Conservation (phyloP, 2,888 invertebrate genomes). For the Diarsia rubi region DNA sequence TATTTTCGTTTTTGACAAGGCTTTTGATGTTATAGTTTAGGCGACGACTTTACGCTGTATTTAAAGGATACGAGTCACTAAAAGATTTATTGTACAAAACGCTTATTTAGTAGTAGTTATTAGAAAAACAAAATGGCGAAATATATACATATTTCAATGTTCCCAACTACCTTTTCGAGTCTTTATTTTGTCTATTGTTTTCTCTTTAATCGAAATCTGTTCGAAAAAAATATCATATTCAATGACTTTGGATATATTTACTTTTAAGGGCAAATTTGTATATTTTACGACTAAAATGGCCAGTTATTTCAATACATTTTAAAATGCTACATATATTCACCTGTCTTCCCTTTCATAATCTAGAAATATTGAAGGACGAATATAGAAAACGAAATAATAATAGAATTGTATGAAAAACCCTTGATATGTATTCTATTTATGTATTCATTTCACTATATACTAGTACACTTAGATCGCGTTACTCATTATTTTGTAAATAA, state of each 20-base stretch:
- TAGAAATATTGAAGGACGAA: slow-evolving; percentile 50
- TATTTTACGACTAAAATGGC: slow-evolving; percentile 29
- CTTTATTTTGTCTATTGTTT: slow-evolving; percentile 13
- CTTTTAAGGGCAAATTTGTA: slow-evolving; percentile 11
- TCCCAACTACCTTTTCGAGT: neutral
- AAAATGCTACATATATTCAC: neutral
- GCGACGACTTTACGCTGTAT: slow-evolving; percentile 75
- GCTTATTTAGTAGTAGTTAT: slow-evolving; percentile 66
- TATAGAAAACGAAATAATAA: slow-evolving; percentile 23
- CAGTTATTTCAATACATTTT: slow-evolving; percentile 27
- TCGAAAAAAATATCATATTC: neutral
- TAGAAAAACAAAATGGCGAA: slow-evolving; percentile 49
- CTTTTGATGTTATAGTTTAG: slow-evolving; percentile 15
- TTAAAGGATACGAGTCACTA: slow-evolving; percentile 76
- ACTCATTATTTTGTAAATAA: slow-evolving; percentile 61
- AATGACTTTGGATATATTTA: slow-evolving; percentile 6
- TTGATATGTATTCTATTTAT: slow-evolving; percentile 29
- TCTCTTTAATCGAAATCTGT: slow-evolving; percentile 1
- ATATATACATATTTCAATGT: slow-evolving; percentile 1
- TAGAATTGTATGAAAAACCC: slow-evolving; percentile 11
- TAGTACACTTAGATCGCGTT: slow-evolving; percentile 46
- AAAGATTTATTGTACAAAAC: slow-evolving; percentile 66
- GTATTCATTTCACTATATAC: slow-evolving; percentile 19
- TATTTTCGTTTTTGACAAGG: slow-evolving; percentile 40
- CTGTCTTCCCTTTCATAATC: neutral